These are phyloP conservation scores for Guaruba guarouba DNA, from an alignment of 2,113 vertebrate species.

Conservation along the genomic window DNA sequence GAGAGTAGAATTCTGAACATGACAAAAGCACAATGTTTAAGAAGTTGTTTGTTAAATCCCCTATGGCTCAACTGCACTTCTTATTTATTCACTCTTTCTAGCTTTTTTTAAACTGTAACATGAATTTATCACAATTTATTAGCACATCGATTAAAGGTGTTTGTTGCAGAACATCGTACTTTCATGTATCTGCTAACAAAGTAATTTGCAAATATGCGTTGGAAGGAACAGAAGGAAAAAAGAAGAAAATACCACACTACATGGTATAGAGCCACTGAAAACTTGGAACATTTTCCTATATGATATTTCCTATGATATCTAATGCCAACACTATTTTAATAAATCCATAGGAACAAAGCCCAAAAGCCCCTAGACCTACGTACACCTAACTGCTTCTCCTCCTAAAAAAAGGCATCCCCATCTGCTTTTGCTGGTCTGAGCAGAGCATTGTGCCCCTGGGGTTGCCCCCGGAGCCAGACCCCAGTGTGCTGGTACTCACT, in stretches of 20 bases:
- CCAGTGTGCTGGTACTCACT: conserved; percentile 71
- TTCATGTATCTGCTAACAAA: neutral
- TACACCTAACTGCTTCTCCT: neutral
- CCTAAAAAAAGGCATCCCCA: neutral
- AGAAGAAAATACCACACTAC: neutral
- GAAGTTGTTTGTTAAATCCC: conserved; percentile 23
- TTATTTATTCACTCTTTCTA: neutral
- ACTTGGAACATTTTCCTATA: neutral
- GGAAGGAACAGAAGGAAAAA: neutral
- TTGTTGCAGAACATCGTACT: neutral
- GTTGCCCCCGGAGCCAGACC: neutral
- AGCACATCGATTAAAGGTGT: neutral
- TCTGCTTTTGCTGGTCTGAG: neutral
- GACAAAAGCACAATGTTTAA: conserved; percentile 31
- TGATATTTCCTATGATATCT: neutral
- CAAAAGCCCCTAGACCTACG: neutral
- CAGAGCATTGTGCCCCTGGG: neutral
- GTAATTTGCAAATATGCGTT: neutral
- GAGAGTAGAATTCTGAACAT: neutral
- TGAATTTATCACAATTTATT: conserved; percentile 16
- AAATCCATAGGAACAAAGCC: neutral
- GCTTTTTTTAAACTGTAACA: neutral
- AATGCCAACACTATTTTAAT: neutral
- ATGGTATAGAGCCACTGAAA: neutral
- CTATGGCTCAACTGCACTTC: neutral